Percentiles rank a stretch among this genome's conserved stretches.
Conservation (phyloP, 2,888 invertebrate genomes). For the Nemotelus pantherinus region DNA sequence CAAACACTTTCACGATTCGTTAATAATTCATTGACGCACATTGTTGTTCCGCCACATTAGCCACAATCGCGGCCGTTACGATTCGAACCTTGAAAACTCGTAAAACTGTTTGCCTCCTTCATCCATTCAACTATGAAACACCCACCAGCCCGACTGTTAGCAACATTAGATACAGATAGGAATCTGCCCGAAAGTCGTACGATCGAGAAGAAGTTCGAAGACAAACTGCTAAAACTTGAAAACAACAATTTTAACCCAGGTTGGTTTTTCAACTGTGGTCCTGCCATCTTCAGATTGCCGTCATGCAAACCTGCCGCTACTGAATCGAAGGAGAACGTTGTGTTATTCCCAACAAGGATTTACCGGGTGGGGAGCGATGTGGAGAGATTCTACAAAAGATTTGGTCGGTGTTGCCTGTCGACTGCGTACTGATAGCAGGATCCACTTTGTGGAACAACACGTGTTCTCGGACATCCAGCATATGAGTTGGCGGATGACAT, state of each 20-base stretch:
- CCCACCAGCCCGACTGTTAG: not conserved
- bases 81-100: not conserved
- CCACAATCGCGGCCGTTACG: slow-evolving; percentile 11
- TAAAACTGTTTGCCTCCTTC: not conserved
- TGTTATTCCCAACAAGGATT: not conserved
- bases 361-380: not conserved
- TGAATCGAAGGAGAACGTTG: not conserved
- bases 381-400: not conserved
- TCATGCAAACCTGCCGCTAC: not conserved
- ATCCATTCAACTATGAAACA: not conserved
- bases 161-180: not conserved
- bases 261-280: slow-evolving; percentile 11
- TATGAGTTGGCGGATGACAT: not conserved
- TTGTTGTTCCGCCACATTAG: slow-evolving; percentile 34
- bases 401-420: not conserved
- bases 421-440: not conserved
- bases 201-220: slow-evolving; percentile 24
- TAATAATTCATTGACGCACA: slow-evolving; percentile 37
- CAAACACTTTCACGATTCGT: slow-evolving; percentile 39
- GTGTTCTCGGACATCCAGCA: slow-evolving; percentile 1
- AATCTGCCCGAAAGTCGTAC: slow-evolving; percentile 10
- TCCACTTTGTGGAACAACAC: slow-evolving; percentile 22
- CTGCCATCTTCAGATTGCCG: not conserved
- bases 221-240: slow-evolving; percentile 21
- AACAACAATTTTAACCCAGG: slow-evolving; percentile 9